phyloP scores from a whole-genome alignment of 1,140 invertebrate genomes.

The Heliconius hewitsoni region DNA sequence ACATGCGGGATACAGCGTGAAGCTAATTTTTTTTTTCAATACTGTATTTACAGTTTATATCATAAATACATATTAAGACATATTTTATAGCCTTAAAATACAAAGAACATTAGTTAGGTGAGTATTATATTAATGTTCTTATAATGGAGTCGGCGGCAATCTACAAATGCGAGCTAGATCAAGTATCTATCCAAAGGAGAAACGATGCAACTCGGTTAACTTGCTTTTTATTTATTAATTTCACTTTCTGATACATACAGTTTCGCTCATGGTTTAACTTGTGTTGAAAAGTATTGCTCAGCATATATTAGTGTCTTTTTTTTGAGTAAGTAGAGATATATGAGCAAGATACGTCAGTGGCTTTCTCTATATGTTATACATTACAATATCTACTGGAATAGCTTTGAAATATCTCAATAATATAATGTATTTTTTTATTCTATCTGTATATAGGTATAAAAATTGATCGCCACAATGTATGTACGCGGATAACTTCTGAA shows the following conservation, averaged over 20 bases:
- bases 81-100: not conserved
- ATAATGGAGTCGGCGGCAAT: slow-evolving; percentile 28
- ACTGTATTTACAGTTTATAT: not conserved
- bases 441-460: too few species aligned
- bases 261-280: slow-evolving; percentile 30
- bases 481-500: too few species aligned
- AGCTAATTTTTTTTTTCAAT: not conserved
- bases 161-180: slow-evolving; percentile 44
- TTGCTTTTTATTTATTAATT: slow-evolving; percentile 55
- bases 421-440: too few species aligned
- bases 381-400: not conserved
- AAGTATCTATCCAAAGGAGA: slow-evolving; percentile 59
- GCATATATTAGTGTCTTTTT: not conserved
- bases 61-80: not conserved
- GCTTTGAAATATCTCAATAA: not conserved
- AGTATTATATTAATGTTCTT: not conserved
- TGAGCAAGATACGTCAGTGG: not conserved
- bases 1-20: too few species aligned
- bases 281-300: slow-evolving; percentile 25
- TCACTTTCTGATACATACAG: slow-evolving; percentile 50
- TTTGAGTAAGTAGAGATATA: not conserved
- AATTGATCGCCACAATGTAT: too few species aligned
- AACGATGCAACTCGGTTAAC: slow-evolving; percentile 48
- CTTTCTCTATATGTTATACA: not conserved
- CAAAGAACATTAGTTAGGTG: not conserved